Conservation (phyloP, 1,140 invertebrate genomes). For the Orius laevigatus region DNA sequence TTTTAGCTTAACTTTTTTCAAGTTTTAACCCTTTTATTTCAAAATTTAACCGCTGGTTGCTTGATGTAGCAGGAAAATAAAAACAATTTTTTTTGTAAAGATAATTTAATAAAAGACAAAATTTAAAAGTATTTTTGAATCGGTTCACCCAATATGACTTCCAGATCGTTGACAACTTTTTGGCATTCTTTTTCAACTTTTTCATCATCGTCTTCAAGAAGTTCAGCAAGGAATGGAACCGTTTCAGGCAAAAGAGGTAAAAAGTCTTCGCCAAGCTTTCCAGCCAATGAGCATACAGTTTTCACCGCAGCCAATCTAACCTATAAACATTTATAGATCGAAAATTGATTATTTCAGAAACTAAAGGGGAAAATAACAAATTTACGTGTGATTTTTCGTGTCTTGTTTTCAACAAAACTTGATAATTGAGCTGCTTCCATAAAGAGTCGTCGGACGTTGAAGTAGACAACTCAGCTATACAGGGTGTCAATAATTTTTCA, state of each 20-base stretch:
- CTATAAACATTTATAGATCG: conserved; percentile 20
- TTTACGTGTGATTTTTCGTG: conserved; percentile 25
- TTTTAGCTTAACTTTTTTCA: no score
- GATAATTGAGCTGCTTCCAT: conserved; percentile 79
- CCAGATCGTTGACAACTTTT: conserved; percentile 55
- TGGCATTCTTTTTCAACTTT: conserved; percentile 57
- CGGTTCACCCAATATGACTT: conserved; percentile 66
- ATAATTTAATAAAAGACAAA: conserved; percentile 13
- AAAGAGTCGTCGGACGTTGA: conserved; percentile 65
- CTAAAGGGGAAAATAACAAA: background rate
- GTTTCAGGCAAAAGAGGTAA: conserved; percentile 63
- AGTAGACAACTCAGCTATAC: conserved; percentile 64
- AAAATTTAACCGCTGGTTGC: no score
- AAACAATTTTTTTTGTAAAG: conserved; percentile 1
- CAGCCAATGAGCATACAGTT: conserved; percentile 49
- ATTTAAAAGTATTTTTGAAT: conserved; percentile 65
- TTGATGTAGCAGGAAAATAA: no score
- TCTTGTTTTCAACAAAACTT: conserved; percentile 73
- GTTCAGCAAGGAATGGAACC: conserved; percentile 64
- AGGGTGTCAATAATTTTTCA: conserved; percentile 48
- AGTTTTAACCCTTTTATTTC: no score
- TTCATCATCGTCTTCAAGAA: conserved; percentile 68
- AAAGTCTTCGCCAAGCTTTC: conserved; percentile 65
- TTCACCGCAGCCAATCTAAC: conserved; percentile 37
- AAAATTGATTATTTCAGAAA: background rate